These are phyloP conservation scores for Heliconius himera DNA, from an alignment of 1,140 invertebrate species.

Conservation along the genomic window DNA sequence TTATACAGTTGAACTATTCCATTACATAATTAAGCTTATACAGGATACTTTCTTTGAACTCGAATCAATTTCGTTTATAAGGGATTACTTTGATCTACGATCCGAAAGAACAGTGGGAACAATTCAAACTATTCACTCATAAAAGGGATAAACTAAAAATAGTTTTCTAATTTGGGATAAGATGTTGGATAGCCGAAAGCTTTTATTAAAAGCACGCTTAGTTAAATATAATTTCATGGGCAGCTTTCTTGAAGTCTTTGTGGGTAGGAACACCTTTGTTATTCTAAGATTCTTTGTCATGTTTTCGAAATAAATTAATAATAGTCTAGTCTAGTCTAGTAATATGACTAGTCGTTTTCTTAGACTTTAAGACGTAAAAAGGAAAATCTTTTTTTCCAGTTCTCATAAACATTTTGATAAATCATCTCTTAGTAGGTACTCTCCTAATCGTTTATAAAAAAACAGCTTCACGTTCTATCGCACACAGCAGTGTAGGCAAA, in stretches of 20 bases:
- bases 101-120: slow-evolving; percentile 43
- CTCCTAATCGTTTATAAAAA: no score
- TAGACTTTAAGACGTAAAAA: no score
- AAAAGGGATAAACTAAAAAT: slow-evolving; percentile 55
- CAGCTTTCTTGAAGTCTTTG: background rate
- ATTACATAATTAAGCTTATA: slow-evolving; percentile 16
- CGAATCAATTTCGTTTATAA: slow-evolving; percentile 48
- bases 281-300: background rate
- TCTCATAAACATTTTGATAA: no score
- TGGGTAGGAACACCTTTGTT: background rate
- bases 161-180: slow-evolving; percentile 34
- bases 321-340: no score
- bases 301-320: no score
- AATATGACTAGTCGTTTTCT: no score
- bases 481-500: no score
- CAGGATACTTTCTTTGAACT: slow-evolving; percentile 48
- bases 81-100: slow-evolving; percentile 53
- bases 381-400: no score
- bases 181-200: slow-evolving; percentile 10
- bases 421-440: no score
- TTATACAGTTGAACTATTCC: slow-evolving; percentile 8
- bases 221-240: background rate
- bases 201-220: background rate
- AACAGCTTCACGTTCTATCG: no score
- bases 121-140: slow-evolving; percentile 58